Conservation (phyloP, 2,113 vertebrate genomes). For the Neopipo cinnamomea region DNA sequence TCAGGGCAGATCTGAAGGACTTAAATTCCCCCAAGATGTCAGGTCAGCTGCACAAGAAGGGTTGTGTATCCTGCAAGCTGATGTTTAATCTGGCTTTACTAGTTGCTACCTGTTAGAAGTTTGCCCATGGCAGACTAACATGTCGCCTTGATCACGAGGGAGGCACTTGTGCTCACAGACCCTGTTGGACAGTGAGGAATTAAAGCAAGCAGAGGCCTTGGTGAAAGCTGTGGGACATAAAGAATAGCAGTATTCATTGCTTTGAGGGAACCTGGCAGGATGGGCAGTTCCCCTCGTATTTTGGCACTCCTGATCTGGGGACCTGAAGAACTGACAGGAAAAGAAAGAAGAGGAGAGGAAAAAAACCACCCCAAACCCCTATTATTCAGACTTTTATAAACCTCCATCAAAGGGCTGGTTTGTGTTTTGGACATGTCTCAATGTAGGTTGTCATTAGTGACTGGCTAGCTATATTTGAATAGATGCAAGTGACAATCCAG, state of each 20-base stretch:
- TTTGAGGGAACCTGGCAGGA: constrained; percentile 38
- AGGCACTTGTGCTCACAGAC: background rate
- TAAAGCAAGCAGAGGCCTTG: background rate
- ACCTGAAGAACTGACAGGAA: constrained; percentile 12
- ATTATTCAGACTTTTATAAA: constrained; percentile 37
- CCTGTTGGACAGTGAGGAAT: fast-evolving
- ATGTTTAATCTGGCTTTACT: background rate
- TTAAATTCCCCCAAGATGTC: background rate
- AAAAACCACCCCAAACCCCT: background rate
- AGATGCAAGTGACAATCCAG: constrained; percentile 29
- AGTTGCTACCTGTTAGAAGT: background rate
- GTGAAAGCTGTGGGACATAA: background rate
- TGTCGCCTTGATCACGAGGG: background rate
- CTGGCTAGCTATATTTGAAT: constrained; percentile 53
- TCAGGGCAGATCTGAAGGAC: background rate
- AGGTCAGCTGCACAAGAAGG: background rate
- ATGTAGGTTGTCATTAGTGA: constrained; percentile 52
- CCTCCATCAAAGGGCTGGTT: constrained; percentile 26
- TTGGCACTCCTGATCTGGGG: constrained; percentile 16
- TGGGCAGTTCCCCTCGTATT: background rate
- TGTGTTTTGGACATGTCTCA: constrained; percentile 45
- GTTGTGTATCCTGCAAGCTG: background rate
- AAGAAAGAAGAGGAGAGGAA: constrained; percentile 11
- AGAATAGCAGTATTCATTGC: constrained; percentile 21
- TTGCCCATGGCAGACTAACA: background rate